A percentile compares a stretch with the other conserved stretches of the same genome.
These are phyloP conservation scores for Ianthella basta DNA, from an alignment of 37 sponge, comb jelly and placozoan species.

Conservation along the genomic window DNA sequence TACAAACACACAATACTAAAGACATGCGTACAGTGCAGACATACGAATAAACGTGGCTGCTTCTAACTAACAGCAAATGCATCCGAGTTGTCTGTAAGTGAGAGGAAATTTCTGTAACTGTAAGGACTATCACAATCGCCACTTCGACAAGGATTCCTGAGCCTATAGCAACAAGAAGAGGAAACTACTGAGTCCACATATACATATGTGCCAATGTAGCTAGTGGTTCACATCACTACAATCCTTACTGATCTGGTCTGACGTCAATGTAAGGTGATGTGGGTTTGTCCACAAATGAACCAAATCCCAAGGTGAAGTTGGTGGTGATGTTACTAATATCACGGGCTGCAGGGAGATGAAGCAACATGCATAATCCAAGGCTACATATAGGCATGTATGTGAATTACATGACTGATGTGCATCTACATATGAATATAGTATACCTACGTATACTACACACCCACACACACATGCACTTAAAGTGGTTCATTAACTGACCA, in stretches of 20 bases:
- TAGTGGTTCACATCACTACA: background rate
- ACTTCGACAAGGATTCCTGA: background rate
- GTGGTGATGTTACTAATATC: slow-evolving; percentile 25
- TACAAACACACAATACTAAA: background rate
- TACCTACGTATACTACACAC: too few relatives aligned
- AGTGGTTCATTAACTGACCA: too few relatives aligned
- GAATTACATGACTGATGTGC: too few relatives aligned
- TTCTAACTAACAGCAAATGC: slow-evolving; percentile 42
- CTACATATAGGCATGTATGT: too few relatives aligned
- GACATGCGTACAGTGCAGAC: background rate
- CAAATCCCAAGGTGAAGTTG: slow-evolving; percentile 59
- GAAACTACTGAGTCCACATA: too few relatives aligned
- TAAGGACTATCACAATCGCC: slow-evolving; percentile 29
- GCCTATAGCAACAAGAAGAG: too few relatives aligned
- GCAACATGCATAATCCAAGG: too few relatives aligned
- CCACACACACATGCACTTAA: too few relatives aligned
- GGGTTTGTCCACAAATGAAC: slow-evolving; percentile 56
- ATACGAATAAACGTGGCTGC: background rate
- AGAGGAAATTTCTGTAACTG: slow-evolving; percentile 53
- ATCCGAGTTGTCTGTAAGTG: slow-evolving; percentile 30
- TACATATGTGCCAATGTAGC: background rate
- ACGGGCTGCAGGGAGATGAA: background rate
- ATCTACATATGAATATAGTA: too few relatives aligned
- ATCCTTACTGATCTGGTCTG: background rate
- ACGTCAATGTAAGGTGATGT: slow-evolving; percentile 39